A percentile compares a stretch with the other conserved stretches of the same genome.
phyloP scores from a whole-genome alignment of 1,140 invertebrate species.

The Ladona fulva region DNA sequence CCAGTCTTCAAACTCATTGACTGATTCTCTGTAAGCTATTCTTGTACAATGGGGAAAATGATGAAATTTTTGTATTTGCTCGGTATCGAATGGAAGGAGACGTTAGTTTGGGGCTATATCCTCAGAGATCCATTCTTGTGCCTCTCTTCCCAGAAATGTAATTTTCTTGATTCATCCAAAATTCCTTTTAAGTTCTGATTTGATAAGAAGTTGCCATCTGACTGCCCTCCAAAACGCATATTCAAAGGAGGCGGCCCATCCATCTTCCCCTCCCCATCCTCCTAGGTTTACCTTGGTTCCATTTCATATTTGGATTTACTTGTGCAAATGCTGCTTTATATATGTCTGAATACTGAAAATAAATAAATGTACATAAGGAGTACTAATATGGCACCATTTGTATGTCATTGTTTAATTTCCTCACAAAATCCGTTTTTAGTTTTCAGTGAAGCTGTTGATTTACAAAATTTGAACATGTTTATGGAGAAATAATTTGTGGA shows the following conservation, averaged over 20 bases:
- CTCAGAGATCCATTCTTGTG: background rate
- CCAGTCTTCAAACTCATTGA: too few relatives aligned
- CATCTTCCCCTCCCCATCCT: background rate
- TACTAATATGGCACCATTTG: conserved; percentile 9
- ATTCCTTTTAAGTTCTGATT: background rate
- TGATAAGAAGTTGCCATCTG: background rate
- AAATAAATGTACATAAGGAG: conserved; percentile 10
- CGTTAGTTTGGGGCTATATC: background rate
- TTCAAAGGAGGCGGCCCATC: background rate
- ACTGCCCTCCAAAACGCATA: background rate
- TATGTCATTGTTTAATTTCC: background rate
- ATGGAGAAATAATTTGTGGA: too few relatives aligned
- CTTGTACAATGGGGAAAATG: too few relatives aligned
- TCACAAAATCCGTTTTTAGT: too few relatives aligned
- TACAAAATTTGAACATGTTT: too few relatives aligned
- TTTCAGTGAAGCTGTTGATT: too few relatives aligned
- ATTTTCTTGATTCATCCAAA: background rate
- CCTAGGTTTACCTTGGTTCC: conserved; percentile 7
- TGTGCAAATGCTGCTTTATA: conserved; percentile 9
- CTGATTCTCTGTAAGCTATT: too few relatives aligned
- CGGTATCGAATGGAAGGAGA: too few relatives aligned
- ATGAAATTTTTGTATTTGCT: too few relatives aligned
- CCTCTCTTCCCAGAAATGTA: background rate
- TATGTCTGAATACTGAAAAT: conserved; percentile 10
- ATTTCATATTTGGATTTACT: conserved; percentile 11